A percentile compares a stretch with the other conserved stretches of the same genome.
Conservation (phyloP, 53 echinoderm and acorn worm species). For the Luidia sarsii region DNA sequence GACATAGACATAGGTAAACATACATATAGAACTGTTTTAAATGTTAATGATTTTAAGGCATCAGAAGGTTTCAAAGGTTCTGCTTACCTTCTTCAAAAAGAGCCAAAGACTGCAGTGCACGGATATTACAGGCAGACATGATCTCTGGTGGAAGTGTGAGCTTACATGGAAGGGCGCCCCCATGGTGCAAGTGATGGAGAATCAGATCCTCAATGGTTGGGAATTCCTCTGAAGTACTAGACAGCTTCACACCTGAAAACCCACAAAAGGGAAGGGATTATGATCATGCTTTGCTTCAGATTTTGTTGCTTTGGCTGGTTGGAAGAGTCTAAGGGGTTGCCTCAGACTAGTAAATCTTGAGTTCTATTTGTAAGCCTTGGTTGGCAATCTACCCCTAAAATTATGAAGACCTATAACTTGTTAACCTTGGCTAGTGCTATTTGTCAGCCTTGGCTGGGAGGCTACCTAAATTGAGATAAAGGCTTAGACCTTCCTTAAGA, state of each 20-base stretch:
- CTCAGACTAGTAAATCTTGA: no score
- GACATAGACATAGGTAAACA: no score
- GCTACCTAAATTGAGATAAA: no score
- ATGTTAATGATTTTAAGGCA: neutral
- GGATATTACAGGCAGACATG: constrained; percentile 71
- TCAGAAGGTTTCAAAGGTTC: neutral
- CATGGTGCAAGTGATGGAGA: constrained; percentile 62
- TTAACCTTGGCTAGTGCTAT: no score
- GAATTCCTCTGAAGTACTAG: constrained; percentile 38
- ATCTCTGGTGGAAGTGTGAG: constrained; percentile 74
- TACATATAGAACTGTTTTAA: neutral
- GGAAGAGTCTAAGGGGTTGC: no score
- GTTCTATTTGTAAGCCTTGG: no score
- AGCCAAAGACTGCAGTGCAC: constrained; percentile 83
- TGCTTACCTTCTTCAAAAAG: constrained; percentile 79
- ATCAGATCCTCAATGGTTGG: constrained; percentile 73
- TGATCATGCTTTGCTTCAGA: no score
- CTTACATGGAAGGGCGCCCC: constrained; percentile 69
- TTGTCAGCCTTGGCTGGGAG: no score
- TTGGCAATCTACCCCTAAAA: no score
- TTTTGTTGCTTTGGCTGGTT: no score
- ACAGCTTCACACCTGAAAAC: constrained; percentile 35
- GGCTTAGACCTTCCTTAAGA: no score
- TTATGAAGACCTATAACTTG: no score
- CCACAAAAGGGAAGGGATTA: neutral